Percentiles rank a stretch among this genome's conserved stretches.
phyloP scores from a whole-genome alignment of 2,113 vertebrate species.

The Catharus minimus region DNA sequence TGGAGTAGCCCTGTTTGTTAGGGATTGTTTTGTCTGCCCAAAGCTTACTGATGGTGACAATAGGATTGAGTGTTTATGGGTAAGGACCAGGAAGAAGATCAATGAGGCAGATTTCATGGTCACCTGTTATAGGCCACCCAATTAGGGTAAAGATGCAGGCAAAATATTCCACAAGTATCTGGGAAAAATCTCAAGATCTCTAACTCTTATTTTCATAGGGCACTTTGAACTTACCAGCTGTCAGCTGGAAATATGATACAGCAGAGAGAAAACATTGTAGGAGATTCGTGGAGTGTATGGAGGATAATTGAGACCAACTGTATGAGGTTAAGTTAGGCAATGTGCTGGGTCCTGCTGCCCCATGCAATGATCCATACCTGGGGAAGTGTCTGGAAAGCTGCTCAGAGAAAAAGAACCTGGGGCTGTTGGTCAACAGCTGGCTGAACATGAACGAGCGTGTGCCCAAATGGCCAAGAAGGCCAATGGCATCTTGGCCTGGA shows the following conservation, averaged over 20 bases:
- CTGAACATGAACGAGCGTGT: accelerated
- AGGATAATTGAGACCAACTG: background rate
- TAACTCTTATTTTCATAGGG: background rate
- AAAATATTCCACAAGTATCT: background rate
- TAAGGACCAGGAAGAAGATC: background rate
- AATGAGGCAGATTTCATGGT: background rate
- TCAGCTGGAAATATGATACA: background rate
- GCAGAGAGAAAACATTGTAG: background rate
- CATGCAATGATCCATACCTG: no score
- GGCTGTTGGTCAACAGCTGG: background rate
- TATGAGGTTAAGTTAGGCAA: background rate
- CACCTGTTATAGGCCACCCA: background rate
- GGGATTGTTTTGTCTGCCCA: background rate
- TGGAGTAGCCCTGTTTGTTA: background rate
- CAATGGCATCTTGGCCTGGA: background rate
- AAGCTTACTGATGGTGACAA: background rate
- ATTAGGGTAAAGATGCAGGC: background rate
- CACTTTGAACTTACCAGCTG: background rate
- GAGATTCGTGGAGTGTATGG: background rate
- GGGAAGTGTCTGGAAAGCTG: background rate
- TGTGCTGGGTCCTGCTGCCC: background rate
- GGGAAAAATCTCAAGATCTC: background rate
- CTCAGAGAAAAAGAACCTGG: background rate
- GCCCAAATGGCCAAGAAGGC: background rate
- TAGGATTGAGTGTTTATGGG: background rate